phyloP scores from a whole-genome alignment of 2,113 vertebrate species.

The Cottus gobio region DNA sequence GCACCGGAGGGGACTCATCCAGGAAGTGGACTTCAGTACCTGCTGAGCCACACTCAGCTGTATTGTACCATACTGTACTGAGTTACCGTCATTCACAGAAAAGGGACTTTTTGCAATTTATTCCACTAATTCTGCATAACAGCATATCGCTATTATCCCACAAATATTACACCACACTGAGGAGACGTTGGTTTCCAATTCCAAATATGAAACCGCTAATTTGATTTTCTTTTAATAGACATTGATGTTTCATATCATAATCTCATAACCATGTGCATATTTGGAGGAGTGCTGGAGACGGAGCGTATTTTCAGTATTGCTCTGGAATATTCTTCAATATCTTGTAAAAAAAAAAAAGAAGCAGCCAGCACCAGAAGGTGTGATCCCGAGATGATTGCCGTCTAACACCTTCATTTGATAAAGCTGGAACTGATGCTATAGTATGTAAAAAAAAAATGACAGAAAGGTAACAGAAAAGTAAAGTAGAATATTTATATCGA shows the following conservation, averaged over 20 bases:
- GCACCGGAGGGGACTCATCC: slow-evolving; percentile 16
- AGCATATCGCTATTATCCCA: slow-evolving; percentile 31
- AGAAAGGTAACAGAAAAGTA: background rate
- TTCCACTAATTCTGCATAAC: background rate
- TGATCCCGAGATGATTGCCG: background rate
- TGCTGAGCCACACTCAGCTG: slow-evolving; percentile 52
- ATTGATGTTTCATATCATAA: background rate
- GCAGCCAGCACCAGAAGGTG: slow-evolving; percentile 3
- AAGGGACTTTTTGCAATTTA: slow-evolving; percentile 8
- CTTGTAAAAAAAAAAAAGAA: background rate
- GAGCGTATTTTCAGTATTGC: slow-evolving; percentile 3
- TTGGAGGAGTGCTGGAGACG: background rate
- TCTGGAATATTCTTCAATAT: slow-evolving; percentile 16
- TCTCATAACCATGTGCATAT: slow-evolving; percentile 1
- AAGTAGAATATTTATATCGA: slow-evolving; percentile 4
- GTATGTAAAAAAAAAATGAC: background rate
- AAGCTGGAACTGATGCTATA: background rate
- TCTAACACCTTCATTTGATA: background rate
- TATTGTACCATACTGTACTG: slow-evolving; percentile 43
- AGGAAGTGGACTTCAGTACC: slow-evolving; percentile 23
- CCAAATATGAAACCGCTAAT: slow-evolving; percentile 10
- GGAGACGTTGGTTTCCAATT: slow-evolving; percentile 10
- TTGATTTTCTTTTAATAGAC: background rate
- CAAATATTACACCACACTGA: slow-evolving; percentile 24
- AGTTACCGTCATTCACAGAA: slow-evolving; percentile 44